A percentile compares a stretch with the other conserved stretches of the same genome.
Conservation (phyloP, 2,113 vertebrate genomes). For the Salvator merianae region DNA sequence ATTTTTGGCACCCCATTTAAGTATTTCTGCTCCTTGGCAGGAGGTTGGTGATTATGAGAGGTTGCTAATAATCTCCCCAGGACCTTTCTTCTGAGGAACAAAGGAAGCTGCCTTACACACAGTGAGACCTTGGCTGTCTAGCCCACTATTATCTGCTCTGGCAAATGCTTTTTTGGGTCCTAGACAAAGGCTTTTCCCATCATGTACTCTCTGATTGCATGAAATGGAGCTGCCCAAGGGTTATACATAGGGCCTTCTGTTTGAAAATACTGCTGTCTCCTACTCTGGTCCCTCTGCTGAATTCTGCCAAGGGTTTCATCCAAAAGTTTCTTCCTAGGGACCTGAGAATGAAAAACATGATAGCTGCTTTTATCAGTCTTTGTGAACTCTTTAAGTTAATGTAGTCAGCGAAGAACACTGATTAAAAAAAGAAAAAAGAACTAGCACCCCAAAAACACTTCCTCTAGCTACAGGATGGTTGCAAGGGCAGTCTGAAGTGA, state of each 20-base stretch:
- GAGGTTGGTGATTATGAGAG: not conserved
- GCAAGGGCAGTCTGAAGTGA: too few species aligned
- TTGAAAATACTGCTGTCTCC: not conserved
- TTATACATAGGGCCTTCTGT: not conserved
- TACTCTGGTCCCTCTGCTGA: too few species aligned
- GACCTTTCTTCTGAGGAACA: not conserved
- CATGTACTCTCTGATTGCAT: not conserved
- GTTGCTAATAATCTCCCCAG: not conserved
- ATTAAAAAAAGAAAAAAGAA: too few species aligned
- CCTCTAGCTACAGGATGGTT: too few species aligned
- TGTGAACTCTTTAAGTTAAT: not conserved
- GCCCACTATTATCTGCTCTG: not conserved
- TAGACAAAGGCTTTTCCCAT: not conserved
- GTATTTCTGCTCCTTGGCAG: not conserved
- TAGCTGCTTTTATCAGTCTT: not conserved
- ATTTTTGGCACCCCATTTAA: not conserved
- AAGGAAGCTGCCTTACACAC: not conserved
- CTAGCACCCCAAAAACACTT: not conserved
- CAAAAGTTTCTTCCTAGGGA: not conserved
- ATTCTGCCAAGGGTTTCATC: not conserved
- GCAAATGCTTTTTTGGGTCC: not conserved
- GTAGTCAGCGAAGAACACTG: too few species aligned
- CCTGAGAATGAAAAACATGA: not conserved
- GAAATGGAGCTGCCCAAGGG: not conserved
- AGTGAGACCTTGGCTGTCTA: not conserved